Percentiles rank a stretch among this genome's conserved stretches.
phyloP scores from a whole-genome alignment of 2,797 vertebrate species.

The Gallinago stenura region DNA sequence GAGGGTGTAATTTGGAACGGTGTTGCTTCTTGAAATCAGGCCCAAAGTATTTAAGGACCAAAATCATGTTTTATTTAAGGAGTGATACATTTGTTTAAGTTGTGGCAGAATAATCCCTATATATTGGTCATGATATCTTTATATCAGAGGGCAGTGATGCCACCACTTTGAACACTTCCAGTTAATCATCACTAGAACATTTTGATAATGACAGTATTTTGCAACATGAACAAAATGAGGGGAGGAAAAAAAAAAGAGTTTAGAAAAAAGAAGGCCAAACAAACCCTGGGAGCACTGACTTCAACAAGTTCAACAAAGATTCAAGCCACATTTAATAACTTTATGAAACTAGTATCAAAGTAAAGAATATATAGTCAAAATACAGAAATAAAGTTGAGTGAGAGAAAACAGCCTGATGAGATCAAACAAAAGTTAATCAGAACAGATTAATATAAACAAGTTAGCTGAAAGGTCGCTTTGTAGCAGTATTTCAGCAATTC shows the following conservation, averaged over 20 bases:
- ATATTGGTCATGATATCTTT: not conserved
- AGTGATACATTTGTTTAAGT: not conserved
- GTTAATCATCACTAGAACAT: constrained; percentile 24
- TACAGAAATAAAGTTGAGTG: constrained; percentile 68
- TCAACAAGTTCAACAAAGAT: constrained; percentile 61
- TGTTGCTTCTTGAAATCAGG: constrained; percentile 49
- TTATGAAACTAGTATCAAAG: constrained; percentile 76
- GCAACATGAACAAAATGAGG: constrained; percentile 17
- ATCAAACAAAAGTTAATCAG: constrained; percentile 58
- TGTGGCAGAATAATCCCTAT: constrained; percentile 19
- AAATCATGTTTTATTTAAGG: constrained; percentile 60
- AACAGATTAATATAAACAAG: constrained; percentile 52
- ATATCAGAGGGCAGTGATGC: constrained; percentile 22
- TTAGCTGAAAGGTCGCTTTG: constrained; percentile 16
- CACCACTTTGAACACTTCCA: constrained; percentile 38
- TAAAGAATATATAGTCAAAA: constrained; percentile 74
- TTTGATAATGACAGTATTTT: constrained; percentile 23
- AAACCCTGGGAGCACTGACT: constrained; percentile 41
- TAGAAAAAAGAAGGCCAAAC: not conserved
- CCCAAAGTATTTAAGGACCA: constrained; percentile 52
- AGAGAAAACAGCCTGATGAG: constrained; percentile 61
- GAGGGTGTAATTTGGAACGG: not conserved
- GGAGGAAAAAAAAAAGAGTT: not conserved
- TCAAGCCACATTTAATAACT: constrained; percentile 77
- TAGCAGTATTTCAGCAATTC: constrained; percentile 45